These are phyloP conservation scores for Centroberyx gerrardi DNA, from an alignment of 2,797 vertebrate genomes.

Conservation along the genomic window DNA sequence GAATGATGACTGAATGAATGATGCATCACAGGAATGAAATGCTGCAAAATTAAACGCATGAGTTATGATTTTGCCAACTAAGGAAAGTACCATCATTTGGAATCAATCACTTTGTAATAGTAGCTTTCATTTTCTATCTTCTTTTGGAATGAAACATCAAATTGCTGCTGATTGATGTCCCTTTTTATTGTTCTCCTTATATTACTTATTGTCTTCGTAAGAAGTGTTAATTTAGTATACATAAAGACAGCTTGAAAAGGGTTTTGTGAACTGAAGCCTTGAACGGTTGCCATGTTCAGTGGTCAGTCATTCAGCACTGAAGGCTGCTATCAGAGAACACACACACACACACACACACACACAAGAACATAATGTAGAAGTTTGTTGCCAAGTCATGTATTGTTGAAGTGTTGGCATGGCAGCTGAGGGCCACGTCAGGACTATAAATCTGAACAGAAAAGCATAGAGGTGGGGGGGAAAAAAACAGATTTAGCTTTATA, in stretches of 20 bases:
- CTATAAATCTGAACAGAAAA: neutral
- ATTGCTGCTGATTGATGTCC: neutral
- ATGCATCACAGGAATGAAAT: neutral
- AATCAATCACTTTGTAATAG: no score
- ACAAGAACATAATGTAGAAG: neutral
- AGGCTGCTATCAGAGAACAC: neutral
- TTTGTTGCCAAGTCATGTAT: neutral
- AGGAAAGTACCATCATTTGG: no score
- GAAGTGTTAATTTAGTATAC: neutral
- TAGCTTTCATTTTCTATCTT: no score
- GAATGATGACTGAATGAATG: neutral
- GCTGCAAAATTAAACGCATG: neutral
- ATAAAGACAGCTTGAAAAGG: no score
- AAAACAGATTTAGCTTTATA: neutral
- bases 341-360: neutral
- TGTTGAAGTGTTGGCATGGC: neutral
- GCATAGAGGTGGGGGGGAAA: no score
- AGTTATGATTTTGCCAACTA: neutral
- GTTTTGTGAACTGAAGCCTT: no score
- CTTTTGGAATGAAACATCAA: neutral
- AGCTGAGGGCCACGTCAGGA: conserved; percentile 2
- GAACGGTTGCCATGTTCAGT: no score
- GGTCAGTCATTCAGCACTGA: neutral
- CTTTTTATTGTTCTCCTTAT: no score
- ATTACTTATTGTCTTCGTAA: no score